phyloP scores from a whole-genome alignment of 2,888 invertebrate species.

The Urechis unicinctus region DNA sequence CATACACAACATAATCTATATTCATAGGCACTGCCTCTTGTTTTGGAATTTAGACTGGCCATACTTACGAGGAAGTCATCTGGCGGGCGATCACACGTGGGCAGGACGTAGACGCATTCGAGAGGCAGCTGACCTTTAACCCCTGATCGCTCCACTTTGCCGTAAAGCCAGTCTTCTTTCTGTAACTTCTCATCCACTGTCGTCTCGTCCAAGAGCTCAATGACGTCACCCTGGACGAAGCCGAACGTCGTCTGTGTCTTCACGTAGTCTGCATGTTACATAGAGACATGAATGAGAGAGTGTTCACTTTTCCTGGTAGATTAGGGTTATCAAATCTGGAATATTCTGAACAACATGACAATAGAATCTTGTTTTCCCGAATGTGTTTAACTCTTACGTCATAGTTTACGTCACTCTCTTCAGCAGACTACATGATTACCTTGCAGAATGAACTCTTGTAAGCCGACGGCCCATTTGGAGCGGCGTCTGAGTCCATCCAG shows the following conservation, averaged over 20 bases:
- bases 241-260: conserved; percentile 9
- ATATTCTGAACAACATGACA: too few relatives aligned
- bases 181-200: conserved; percentile 6
- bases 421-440: too few relatives aligned
- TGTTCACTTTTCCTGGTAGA: too few relatives aligned
- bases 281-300: too few relatives aligned
- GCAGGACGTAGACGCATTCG: conserved; percentile 23
- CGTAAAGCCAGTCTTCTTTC: conserved; percentile 20
- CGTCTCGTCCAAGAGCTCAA: conserved; percentile 20
- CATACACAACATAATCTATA: too few relatives aligned
- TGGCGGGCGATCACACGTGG: conserved; percentile 21
- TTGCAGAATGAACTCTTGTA: conserved; percentile 22
- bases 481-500: conserved; percentile 23
- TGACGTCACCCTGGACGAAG: conserved; percentile 22
- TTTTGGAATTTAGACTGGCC: too few relatives aligned
- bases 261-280: too few relatives aligned
- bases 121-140: conserved; percentile 17
- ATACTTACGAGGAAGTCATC: conserved; percentile 21
- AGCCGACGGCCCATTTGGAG: conserved; percentile 21
- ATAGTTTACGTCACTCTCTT: too few relatives aligned
- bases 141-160: conserved; percentile 11
- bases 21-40: too few relatives aligned
- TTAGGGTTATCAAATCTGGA: too few relatives aligned
- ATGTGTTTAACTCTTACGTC: too few relatives aligned
- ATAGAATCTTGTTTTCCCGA: too few relatives aligned